phyloP scores from a whole-genome alignment of 1,140 invertebrate species.

The Bilobella aurantiaca region DNA sequence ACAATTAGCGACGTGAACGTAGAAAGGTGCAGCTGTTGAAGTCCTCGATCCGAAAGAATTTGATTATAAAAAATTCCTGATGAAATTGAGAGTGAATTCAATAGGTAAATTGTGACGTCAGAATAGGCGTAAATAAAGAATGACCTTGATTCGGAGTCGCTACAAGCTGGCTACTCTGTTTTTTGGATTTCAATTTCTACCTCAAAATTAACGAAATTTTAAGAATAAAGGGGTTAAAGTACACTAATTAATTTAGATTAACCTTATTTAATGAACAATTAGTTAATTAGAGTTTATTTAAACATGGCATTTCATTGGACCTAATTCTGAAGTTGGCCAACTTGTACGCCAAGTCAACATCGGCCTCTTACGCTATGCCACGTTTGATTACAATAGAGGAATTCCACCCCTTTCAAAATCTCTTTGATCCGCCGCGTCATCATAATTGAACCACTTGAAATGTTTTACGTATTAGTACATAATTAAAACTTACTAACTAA shows the following conservation, averaged over 20 bases:
- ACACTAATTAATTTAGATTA: background rate
- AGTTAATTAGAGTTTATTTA: background rate
- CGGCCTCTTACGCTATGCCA: background rate
- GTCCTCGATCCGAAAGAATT: no score
- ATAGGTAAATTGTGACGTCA: no score
- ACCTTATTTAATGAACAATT: background rate
- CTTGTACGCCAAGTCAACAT: background rate
- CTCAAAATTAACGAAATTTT: background rate
- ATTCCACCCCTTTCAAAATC: no score
- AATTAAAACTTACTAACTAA: no score
- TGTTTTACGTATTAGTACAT: no score
- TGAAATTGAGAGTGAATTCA: no score
- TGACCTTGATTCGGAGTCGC: background rate
- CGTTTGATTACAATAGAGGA: background rate
- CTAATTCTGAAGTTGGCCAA: background rate
- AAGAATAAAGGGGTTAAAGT: background rate
- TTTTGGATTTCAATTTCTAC: background rate
- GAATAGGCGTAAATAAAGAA: background rate
- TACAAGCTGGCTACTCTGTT: background rate
- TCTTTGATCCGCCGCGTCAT: no score
- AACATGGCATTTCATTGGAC: background rate
- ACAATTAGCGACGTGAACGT: no score
- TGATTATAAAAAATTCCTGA: no score
- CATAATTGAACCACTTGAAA: no score
- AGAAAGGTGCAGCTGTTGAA: no score